A percentile compares a stretch with the other conserved stretches of the same genome.
phyloP scores from a whole-genome alignment of 2,797 vertebrate species.

The Labroides dimidiatus region DNA sequence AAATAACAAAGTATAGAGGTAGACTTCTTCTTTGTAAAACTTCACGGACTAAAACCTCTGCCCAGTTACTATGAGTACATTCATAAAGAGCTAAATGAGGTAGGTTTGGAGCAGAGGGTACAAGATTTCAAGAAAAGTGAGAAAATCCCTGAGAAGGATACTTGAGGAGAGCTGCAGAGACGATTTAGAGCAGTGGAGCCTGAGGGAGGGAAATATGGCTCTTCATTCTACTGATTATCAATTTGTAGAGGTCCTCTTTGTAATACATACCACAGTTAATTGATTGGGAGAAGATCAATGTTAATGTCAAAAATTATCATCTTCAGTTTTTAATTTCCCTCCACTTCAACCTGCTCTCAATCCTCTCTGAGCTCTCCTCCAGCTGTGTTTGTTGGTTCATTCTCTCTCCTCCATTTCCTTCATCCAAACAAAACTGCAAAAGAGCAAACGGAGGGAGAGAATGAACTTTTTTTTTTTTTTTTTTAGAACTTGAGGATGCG shows the following conservation, averaged over 20 bases:
- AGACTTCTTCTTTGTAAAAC: slow-evolving; percentile 92
- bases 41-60: slow-evolving; percentile 96
- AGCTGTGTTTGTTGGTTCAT: slow-evolving; percentile 73
- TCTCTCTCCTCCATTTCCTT: slow-evolving; percentile 75
- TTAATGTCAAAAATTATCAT: slow-evolving; percentile 39
- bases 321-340: slow-evolving; percentile 61
- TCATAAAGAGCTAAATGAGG: slow-evolving; percentile 99
- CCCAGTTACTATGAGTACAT: slow-evolving; percentile 93
- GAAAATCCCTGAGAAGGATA: slow-evolving; percentile 88
- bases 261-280: slow-evolving; percentile 62
- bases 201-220: slow-evolving; percentile 67
- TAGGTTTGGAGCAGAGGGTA: slow-evolving; percentile 95
- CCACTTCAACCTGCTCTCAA: slow-evolving; percentile 59
- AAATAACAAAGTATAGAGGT: slow-evolving; percentile 92
- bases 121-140: slow-evolving; percentile 86
- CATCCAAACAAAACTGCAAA: slow-evolving; percentile 59
- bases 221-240: slow-evolving; percentile 73
- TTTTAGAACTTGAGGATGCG: slow-evolving; percentile 96
- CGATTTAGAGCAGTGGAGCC: slow-evolving; percentile 66
- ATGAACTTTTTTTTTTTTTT: slow-evolving; percentile 29
- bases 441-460: slow-evolving; percentile 70
- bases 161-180: slow-evolving; percentile 70
- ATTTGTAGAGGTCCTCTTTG: slow-evolving; percentile 73
- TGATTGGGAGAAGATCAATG: slow-evolving; percentile 47
- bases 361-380: slow-evolving; percentile 63